phyloP scores from a whole-genome alignment of 2,888 invertebrate genomes.

The Coenonympha glycerion region DNA sequence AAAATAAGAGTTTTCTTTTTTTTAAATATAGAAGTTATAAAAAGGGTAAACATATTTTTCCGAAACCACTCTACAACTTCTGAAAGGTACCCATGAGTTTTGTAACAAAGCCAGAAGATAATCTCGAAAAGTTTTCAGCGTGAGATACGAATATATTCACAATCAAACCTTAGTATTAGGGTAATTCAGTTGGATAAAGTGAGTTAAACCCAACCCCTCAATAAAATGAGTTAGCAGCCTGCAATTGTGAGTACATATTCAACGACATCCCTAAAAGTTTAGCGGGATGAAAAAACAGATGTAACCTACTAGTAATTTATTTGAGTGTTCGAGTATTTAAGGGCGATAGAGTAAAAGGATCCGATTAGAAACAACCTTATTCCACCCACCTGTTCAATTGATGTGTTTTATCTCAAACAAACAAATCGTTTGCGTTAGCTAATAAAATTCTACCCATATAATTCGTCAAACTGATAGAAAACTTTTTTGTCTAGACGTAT shows the following conservation, averaged over 20 bases:
- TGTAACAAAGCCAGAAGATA: slow-evolving; percentile 6
- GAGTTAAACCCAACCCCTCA: slow-evolving; percentile 9
- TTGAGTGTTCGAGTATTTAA: no score
- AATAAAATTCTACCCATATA: no score
- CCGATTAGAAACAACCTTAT: no score
- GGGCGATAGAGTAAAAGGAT: no score
- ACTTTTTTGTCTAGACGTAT: no score
- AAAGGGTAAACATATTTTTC: no score
- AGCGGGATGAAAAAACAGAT: slow-evolving; percentile 19
- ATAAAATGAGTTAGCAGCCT: slow-evolving; percentile 7
- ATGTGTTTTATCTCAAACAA: no score
- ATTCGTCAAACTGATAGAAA: no score
- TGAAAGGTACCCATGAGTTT: not conserved
- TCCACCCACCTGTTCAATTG: no score
- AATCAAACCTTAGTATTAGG: slow-evolving; percentile 19
- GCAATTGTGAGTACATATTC: slow-evolving; percentile 5
- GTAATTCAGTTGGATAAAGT: slow-evolving; percentile 22
- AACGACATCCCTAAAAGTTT: slow-evolving; percentile 17
- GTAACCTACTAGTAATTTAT: slow-evolving; percentile 8
- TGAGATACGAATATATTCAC: not conserved
- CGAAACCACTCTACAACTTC: not conserved
- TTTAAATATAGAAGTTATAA: no score
- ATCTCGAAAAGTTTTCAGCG: slow-evolving; percentile 10
- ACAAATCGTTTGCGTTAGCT: no score
- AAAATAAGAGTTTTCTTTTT: no score